Evolutionary conservation across 2,113 vertebrate species (phyloP).

Genomic region (Cryptotis parvus): DNA sequence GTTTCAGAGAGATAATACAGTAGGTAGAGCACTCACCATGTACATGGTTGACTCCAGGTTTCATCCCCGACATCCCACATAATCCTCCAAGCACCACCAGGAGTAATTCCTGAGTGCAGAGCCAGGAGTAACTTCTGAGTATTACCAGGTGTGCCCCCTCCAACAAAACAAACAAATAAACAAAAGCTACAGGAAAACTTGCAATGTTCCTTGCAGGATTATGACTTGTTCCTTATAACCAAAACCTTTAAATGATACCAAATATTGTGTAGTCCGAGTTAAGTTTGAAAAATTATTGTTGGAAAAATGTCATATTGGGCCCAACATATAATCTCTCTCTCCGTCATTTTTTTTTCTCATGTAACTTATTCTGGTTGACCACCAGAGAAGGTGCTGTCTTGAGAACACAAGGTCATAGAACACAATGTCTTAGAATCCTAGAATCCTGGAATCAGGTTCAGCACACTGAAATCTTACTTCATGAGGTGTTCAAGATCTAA

Average conservation of each 20-base stretch:
- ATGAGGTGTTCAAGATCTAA: neutral
- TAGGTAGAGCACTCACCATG: too few species aligned
- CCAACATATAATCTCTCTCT: neutral
- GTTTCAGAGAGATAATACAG: too few species aligned
- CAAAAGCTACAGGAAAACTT: too few species aligned
- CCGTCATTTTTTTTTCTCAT: neutral
- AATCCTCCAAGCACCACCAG: too few species aligned
- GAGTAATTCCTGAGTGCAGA: too few species aligned
- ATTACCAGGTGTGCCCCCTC: too few species aligned
- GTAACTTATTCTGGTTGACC: neutral
- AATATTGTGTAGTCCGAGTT: conserved; percentile 10
- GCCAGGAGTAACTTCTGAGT: too few species aligned
- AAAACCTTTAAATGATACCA: neutral
- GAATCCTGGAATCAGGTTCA: neutral
- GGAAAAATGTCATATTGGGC: neutral
- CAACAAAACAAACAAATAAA: too few species aligned
- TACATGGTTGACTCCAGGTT: too few species aligned
- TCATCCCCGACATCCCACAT: too few species aligned
- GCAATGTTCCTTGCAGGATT: conserved; percentile 48
- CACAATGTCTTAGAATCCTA: neutral
- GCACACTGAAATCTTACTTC: neutral
- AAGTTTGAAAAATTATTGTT: conserved; percentile 3
- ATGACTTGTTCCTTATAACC: conserved; percentile 40
- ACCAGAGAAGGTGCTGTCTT: neutral
- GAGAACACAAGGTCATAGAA: neutral